A percentile compares a stretch with the other conserved stretches of the same genome.
phyloP scores from a whole-genome alignment of 2,113 vertebrate species.

The Microtus oregoni region DNA sequence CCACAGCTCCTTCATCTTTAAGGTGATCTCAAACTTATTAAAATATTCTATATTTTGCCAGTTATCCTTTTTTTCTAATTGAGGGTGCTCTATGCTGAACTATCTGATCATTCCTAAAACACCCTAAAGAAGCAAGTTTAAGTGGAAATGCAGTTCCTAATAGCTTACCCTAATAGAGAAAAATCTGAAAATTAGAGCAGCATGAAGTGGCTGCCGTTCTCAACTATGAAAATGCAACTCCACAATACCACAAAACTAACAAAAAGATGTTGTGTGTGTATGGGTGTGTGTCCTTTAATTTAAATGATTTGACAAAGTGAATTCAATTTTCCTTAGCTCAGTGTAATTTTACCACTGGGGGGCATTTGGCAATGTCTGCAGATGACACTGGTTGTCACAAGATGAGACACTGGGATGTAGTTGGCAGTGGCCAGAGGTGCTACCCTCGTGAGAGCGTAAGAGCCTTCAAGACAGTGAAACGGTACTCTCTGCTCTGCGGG shows the following conservation, averaged over 20 bases:
- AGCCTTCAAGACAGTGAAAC: not conserved
- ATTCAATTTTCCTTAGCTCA: not conserved
- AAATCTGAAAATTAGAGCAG: not conserved
- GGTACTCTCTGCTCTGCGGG: not conserved
- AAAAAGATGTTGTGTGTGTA: not conserved
- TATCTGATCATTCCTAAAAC: conserved; percentile 22
- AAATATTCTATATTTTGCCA: conserved; percentile 1
- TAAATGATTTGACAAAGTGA: not conserved
- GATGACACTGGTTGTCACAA: not conserved
- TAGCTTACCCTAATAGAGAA: not conserved
- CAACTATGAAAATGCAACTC: not conserved
- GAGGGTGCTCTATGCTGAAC: not conserved
- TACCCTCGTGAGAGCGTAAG: fast-evolving
- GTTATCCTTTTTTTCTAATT: not conserved
- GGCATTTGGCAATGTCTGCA: not conserved
- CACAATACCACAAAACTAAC: not conserved
- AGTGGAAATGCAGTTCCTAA: not conserved
- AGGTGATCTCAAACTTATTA: not conserved
- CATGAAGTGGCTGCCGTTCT: not conserved
- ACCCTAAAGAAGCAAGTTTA: not conserved
- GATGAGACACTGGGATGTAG: not conserved
- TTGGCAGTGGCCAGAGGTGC: not conserved
- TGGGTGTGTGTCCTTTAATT: not conserved
- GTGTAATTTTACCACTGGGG: not conserved
- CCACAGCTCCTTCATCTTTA: not conserved